phyloP scores from a whole-genome alignment of 2,113 vertebrate genomes.

The Suricata suricatta region DNA sequence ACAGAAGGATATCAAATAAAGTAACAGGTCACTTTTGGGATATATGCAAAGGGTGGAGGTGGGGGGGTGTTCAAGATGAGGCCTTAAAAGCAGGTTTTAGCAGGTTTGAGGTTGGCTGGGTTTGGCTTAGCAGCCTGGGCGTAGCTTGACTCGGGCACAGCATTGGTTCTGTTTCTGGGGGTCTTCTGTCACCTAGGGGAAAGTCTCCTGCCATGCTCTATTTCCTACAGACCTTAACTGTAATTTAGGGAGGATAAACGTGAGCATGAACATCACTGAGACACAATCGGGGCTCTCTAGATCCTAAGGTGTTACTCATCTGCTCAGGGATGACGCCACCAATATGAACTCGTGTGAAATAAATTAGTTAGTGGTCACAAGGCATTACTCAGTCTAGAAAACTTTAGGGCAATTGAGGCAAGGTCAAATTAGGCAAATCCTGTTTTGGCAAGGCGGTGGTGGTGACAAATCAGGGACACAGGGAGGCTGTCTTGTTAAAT shows the following conservation, averaged over 20 bases:
- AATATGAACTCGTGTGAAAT: slow-evolving; percentile 39
- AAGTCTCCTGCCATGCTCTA: not conserved
- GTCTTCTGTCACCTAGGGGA: not conserved
- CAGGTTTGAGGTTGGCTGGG: not conserved
- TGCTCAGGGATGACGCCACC: not conserved
- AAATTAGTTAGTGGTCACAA: not conserved
- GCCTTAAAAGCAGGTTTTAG: not conserved
- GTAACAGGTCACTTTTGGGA: not conserved
- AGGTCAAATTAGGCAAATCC: slow-evolving; percentile 37
- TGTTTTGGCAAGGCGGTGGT: not conserved
- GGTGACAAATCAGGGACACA: not conserved
- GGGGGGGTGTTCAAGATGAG: not conserved
- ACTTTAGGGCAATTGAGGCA: slow-evolving; percentile 14
- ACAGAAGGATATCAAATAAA: not conserved
- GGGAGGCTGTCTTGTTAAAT: not conserved
- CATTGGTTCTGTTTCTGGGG: not conserved
- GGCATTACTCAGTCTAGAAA: slow-evolving; percentile 10
- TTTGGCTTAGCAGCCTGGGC: not conserved
- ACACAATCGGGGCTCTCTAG: not conserved
- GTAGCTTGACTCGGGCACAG: not conserved
- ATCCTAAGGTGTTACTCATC: not conserved
- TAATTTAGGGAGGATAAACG: not conserved
- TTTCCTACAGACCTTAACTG: not conserved
- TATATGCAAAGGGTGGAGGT: no score
- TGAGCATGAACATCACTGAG: not conserved